Conservation (phyloP, 2,888 invertebrate genomes). For the Agrilus biguttatus region DNA sequence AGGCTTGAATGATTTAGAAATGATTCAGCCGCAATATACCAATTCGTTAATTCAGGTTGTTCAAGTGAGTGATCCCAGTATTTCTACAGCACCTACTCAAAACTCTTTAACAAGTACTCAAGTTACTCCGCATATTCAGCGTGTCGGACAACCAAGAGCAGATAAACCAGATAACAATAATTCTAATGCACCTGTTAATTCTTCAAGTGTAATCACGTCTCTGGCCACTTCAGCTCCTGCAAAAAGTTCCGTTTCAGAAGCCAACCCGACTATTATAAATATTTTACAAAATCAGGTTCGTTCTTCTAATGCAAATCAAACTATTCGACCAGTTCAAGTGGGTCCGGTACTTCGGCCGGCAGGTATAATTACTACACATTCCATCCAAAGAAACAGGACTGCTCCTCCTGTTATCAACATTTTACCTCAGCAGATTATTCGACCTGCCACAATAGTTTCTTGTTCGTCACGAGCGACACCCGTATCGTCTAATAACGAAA, state of each 20-base stretch:
- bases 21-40: slow-evolving; percentile 39
- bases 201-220: slow-evolving; percentile 11
- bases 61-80: slow-evolving; percentile 25
- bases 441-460: slow-evolving; percentile 14
- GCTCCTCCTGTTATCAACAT: slow-evolving; percentile 27
- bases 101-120: slow-evolving; percentile 30
- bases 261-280: slow-evolving; percentile 33
- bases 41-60: slow-evolving; percentile 29
- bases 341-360: no score
- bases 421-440: slow-evolving; percentile 28
- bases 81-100: slow-evolving; percentile 16
- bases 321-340: slow-evolving; percentile 26
- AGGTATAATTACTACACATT: no score
- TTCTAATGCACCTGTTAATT: slow-evolving; percentile 6
- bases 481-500: slow-evolving; percentile 4
- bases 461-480: background rate
- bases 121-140: slow-evolving; percentile 33
- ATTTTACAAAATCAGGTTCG: slow-evolving; percentile 21
- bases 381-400: slow-evolving; percentile 14
- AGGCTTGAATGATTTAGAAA: slow-evolving; percentile 42
- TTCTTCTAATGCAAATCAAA: slow-evolving; percentile 29
- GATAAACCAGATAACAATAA: slow-evolving; percentile 20
- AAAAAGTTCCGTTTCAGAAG: slow-evolving; percentile 15
- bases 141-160: slow-evolving; percentile 30
- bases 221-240: background rate